A percentile compares a stretch with the other conserved stretches of the same genome.
Evolutionary conservation across 1,140 invertebrate genomes (phyloP).

Genomic region (Odontomachus brunneus): DNA sequence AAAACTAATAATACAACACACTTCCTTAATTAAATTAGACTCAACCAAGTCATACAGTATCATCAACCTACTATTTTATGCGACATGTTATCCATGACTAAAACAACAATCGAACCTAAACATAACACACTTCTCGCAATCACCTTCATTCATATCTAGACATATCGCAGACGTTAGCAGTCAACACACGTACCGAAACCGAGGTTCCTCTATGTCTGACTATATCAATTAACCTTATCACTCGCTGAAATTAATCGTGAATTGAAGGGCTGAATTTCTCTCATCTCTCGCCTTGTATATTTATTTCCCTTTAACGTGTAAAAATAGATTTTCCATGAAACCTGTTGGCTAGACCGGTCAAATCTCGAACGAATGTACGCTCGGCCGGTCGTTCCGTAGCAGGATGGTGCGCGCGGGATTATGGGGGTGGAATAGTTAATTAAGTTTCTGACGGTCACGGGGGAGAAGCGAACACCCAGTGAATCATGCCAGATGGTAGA

Average conservation of each 20-base stretch:
- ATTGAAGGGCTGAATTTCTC: conserved; percentile 3
- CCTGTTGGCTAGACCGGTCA: conserved; percentile 31
- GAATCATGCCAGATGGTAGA: conserved; percentile 77
- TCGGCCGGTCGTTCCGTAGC: conserved; percentile 41
- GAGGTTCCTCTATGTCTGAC: conserved; percentile 4
- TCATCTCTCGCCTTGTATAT: background rate
- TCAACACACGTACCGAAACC: background rate
- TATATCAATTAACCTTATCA: background rate
- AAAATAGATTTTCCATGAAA: conserved; percentile 26
- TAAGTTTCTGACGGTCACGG: conserved; percentile 80
- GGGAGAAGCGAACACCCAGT: conserved; percentile 76
- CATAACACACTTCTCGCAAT: background rate
- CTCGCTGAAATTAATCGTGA: background rate
- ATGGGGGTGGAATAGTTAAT: conserved; percentile 81
- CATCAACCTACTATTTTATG: background rate
- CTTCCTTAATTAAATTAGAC: background rate
- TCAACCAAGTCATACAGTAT: background rate
- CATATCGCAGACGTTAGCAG: background rate
- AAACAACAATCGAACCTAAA: background rate
- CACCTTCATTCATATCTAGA: background rate
- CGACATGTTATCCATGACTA: too few relatives aligned
- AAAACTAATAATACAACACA: background rate
- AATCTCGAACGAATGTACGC: conserved; percentile 50
- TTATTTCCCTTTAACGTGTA: conserved; percentile 3
- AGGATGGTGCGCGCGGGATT: conserved; percentile 69